Evolutionary conservation across 53 echinoderm and acorn worm species (phyloP).

Genomic region (Antedon mediterranea): DNA sequence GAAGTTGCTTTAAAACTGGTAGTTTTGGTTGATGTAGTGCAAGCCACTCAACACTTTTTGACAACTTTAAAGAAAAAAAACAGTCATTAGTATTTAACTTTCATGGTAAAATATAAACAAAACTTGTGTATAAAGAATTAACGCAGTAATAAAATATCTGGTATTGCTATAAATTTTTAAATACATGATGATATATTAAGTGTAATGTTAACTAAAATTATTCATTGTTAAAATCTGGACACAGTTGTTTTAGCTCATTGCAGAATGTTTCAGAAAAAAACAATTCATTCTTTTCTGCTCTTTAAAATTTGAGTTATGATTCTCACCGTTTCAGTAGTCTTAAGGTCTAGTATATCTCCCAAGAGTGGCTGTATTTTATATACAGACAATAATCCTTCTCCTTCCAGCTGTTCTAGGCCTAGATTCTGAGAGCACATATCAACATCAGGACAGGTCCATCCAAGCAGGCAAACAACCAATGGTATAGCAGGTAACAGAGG

Average conservation of each 20-base stretch:
- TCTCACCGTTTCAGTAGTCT: slow-evolving; percentile 30
- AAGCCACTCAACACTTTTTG: slow-evolving; percentile 54
- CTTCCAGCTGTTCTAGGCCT: not conserved
- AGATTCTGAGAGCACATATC: slow-evolving; percentile 23
- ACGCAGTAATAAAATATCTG: too few relatives aligned
- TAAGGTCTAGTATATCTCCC: slow-evolving; percentile 13
- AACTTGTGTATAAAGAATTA: too few relatives aligned
- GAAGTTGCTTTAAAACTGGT: slow-evolving; percentile 19
- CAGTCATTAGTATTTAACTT: not conserved
- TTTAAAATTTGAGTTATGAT: not conserved
- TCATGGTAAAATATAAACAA: too few relatives aligned
- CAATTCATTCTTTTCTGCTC: not conserved
- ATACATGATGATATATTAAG: too few relatives aligned
- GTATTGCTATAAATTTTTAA: too few relatives aligned
- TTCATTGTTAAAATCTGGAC: too few relatives aligned
- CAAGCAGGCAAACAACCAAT: slow-evolving; percentile 22
- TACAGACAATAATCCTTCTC: slow-evolving; percentile 20
- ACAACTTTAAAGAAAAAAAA: slow-evolving; percentile 28
- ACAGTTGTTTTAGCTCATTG: too few relatives aligned
- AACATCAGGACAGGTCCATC: slow-evolving; percentile 10
- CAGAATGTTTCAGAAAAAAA: too few relatives aligned
- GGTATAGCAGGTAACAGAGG: slow-evolving; percentile 36
- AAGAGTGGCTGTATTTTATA: slow-evolving; percentile 15
- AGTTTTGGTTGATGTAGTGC: slow-evolving; percentile 24
- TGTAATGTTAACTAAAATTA: too few relatives aligned